These are phyloP conservation scores for Abramis brama DNA, from an alignment of 2,113 vertebrate genomes.

Conservation along the genomic window DNA sequence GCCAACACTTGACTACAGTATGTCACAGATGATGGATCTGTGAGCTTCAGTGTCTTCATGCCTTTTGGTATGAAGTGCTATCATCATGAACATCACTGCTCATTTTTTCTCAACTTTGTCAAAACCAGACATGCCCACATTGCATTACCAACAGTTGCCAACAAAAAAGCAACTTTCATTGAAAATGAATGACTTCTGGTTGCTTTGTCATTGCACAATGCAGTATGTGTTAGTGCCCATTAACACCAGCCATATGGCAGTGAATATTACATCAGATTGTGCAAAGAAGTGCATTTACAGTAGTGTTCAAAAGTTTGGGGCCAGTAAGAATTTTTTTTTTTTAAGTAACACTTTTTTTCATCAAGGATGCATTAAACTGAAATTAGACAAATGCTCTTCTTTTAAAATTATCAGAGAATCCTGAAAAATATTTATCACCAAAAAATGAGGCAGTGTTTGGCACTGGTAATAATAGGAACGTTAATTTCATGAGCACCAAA, in stretches of 20 bases:
- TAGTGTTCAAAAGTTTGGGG: background rate
- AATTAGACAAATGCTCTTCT: background rate
- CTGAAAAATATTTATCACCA: background rate
- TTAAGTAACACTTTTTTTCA: background rate
- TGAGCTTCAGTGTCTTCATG: background rate
- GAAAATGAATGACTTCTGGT: background rate
- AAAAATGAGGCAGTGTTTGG: background rate
- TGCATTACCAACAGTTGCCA: background rate
- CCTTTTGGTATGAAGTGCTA: background rate
- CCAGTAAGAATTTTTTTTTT: background rate
- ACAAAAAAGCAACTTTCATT: background rate
- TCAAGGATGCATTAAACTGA: background rate
- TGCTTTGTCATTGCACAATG: background rate
- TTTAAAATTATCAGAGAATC: background rate
- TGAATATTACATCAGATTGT: conserved; percentile 9
- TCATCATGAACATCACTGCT: background rate
- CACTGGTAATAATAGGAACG: background rate
- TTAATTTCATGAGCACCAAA: background rate
- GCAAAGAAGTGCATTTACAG: background rate
- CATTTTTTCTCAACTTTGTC: background rate
- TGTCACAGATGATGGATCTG: background rate
- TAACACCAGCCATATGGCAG: background rate
- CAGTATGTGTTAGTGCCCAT: background rate
- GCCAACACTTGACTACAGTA: background rate
- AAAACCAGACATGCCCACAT: background rate